These are phyloP conservation scores for Gymnorhina tibicen DNA, from an alignment of 2,113 vertebrate species.

Conservation along the genomic window DNA sequence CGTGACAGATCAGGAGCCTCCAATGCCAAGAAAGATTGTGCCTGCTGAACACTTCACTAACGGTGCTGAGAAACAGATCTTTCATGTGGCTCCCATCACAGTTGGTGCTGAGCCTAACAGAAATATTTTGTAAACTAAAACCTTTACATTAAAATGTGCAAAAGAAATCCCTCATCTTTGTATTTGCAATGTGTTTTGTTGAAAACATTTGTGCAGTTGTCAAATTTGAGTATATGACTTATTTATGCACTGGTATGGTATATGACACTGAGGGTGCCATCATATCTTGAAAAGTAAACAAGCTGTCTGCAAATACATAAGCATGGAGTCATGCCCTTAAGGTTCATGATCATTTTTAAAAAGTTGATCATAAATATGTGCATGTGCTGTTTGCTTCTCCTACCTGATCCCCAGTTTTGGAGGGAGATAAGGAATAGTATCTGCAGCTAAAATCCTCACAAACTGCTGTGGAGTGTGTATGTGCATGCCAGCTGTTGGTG, in stretches of 20 bases:
- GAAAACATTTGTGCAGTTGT: neutral
- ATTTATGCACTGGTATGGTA: neutral
- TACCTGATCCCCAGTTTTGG: neutral
- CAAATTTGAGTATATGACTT: neutral
- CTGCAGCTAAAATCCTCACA: neutral
- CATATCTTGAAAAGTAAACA: neutral
- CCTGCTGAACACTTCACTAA: neutral
- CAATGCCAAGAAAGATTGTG: neutral
- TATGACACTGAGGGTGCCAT: neutral
- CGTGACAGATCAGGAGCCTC: neutral
- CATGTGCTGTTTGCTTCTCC: neutral
- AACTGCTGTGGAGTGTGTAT: neutral
- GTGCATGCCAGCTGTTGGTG: neutral
- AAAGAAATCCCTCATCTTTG: neutral
- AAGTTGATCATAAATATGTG: neutral
- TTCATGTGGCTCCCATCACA: neutral
- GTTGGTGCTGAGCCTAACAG: neutral
- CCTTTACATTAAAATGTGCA: neutral
- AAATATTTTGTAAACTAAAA: constrained; percentile 7
- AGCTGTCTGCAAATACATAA: neutral
- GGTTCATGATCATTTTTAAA: neutral
- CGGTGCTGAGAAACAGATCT: neutral
- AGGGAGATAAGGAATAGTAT: neutral
- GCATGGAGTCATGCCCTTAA: neutral
- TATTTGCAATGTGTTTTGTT: neutral